Evolutionary conservation across 2,113 vertebrate species (phyloP).

Genomic region (Prietella phreatophila): DNA sequence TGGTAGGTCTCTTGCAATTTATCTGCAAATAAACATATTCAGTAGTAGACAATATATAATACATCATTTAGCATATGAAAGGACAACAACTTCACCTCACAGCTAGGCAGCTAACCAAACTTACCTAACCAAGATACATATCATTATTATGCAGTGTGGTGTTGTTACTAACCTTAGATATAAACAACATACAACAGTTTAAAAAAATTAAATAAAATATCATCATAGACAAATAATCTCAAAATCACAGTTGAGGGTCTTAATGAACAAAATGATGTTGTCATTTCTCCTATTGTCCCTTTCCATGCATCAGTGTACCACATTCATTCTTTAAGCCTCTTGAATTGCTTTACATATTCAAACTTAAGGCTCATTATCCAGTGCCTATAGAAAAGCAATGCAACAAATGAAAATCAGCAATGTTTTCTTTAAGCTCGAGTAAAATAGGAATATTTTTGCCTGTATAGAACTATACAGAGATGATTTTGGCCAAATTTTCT

Average conservation of each 20-base stretch:
- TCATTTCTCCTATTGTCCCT: not conserved
- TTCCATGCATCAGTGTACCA: not conserved
- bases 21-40: not conserved
- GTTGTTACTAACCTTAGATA: too few relatives aligned
- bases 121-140: not conserved
- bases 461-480: not conserved
- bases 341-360: not conserved
- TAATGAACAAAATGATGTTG: not conserved
- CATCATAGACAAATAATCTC: not conserved
- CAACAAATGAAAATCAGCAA: not conserved
- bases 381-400: not conserved
- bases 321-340: not conserved
- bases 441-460: not conserved
- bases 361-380: not conserved
- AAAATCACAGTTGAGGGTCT: not conserved
- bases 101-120: not conserved
- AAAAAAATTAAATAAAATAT: not conserved
- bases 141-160: not conserved
- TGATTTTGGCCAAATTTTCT: not conserved
- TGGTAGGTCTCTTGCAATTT: not conserved
- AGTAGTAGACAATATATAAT: not conserved
- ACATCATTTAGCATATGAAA: not conserved
- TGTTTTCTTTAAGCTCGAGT: not conserved
- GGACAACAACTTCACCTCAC: not conserved
- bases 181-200: not conserved